These are phyloP conservation scores for Oncorhynchus clarkii DNA, from an alignment of 2,113 vertebrate genomes.

Conservation along the genomic window DNA sequence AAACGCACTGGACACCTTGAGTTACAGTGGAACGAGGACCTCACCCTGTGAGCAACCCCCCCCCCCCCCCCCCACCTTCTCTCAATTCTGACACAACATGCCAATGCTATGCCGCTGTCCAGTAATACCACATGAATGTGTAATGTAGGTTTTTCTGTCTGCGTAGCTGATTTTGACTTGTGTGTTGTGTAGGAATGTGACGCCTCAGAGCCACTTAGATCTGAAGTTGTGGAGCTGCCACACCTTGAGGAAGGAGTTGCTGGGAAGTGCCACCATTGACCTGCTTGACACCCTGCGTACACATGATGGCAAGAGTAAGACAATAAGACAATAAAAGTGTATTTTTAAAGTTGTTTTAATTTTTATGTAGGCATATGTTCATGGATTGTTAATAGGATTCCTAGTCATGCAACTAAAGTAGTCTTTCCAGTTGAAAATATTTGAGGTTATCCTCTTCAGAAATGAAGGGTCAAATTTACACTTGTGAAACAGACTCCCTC, in stretches of 20 bases:
- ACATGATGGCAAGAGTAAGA: constrained; percentile 83
- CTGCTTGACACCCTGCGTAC: constrained; percentile 82
- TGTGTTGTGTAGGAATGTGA: constrained; percentile 80
- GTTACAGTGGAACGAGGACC: constrained; percentile 93
- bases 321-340: constrained; percentile 53
- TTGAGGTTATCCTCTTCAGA: too few species aligned
- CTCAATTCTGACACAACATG: not conserved
- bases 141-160: not conserved
- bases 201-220: constrained; percentile 88
- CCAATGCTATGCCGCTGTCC: too few species aligned
- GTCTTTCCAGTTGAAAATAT: too few species aligned
- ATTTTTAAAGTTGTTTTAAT: too few species aligned
- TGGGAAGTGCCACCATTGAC: constrained; percentile 86
- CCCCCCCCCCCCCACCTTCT: not conserved
- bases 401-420: too few species aligned
- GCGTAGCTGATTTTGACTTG: not conserved
- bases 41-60: constrained; percentile 74
- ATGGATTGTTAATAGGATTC: too few species aligned
- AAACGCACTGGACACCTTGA: constrained; percentile 88
- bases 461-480: too few species aligned
- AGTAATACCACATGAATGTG: not conserved
- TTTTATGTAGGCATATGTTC: too few species aligned
- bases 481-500: too few species aligned
- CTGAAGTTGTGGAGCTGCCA: constrained; percentile 96
- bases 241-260: constrained; percentile 88